phyloP scores from a whole-genome alignment of 2,113 vertebrate genomes.

The Rhegmatorhina hoffmannsi region DNA sequence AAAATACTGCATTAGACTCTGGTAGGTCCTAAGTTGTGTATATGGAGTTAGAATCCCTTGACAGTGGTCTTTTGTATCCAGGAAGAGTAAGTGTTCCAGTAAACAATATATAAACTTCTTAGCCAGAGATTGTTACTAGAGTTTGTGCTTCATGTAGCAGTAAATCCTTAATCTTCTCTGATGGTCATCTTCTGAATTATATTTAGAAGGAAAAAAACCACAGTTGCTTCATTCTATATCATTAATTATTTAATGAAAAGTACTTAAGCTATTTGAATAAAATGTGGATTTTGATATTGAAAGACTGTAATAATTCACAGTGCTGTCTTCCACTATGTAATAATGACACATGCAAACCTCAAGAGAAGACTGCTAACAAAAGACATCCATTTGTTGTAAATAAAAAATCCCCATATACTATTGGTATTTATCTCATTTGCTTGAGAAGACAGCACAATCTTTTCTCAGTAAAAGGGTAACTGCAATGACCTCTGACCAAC shows the following conservation, averaged over 20 bases:
- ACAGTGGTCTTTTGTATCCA: background rate
- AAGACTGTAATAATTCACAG: background rate
- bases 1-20: background rate
- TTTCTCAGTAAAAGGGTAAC: background rate
- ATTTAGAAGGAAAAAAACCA: background rate
- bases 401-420: background rate
- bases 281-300: background rate
- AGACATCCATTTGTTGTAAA: background rate
- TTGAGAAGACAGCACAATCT: background rate
- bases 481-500: background rate
- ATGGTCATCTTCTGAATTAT: background rate
- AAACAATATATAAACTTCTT: constrained; percentile 5
- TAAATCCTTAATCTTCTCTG: background rate
- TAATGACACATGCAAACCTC: background rate
- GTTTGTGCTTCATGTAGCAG: background rate
- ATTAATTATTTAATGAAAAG: background rate
- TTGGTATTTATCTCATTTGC: background rate
- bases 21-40: background rate
- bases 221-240: background rate
- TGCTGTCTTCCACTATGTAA: background rate
- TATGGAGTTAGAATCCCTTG: background rate
- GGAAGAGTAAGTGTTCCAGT: background rate
- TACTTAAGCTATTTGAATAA: background rate
- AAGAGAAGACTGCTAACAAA: background rate
- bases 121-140: background rate